Percentiles rank a stretch among this genome's conserved stretches.
phyloP scores from a whole-genome alignment of 2,888 invertebrate genomes.

The Eucera pruinosa region DNA sequence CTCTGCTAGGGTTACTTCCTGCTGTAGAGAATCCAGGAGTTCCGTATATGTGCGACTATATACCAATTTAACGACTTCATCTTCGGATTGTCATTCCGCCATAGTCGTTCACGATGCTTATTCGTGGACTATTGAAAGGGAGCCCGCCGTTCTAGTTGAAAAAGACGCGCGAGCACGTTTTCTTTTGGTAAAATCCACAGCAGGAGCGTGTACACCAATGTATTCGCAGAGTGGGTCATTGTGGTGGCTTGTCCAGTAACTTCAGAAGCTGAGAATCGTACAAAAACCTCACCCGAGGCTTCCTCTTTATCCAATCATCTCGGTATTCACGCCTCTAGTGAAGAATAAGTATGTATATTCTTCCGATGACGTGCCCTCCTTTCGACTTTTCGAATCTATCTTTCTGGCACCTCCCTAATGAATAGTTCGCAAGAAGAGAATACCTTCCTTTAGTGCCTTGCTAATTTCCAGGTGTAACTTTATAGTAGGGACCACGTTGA shows the following conservation, averaged over 20 bases:
- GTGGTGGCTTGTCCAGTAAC: slow-evolving; percentile 69
- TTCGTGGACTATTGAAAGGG: slow-evolving; percentile 54
- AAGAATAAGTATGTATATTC: too few relatives aligned
- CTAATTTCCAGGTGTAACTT: not conserved
- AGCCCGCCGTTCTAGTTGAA: slow-evolving; percentile 21
- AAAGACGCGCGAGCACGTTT: slow-evolving; percentile 49
- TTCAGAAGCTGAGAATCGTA: slow-evolving; percentile 67
- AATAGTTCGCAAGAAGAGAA: slow-evolving; percentile 59
- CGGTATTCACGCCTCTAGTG: slow-evolving; percentile 79
- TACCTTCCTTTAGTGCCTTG: not conserved
- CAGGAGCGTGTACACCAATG: slow-evolving; percentile 21
- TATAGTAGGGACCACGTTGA: not conserved
- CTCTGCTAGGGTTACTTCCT: slow-evolving; percentile 20
- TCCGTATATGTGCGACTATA: slow-evolving; percentile 7
- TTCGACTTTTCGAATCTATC: slow-evolving; percentile 67
- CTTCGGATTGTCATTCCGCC: slow-evolving; percentile 33
- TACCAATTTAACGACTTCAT: slow-evolving; percentile 56
- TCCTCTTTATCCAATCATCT: slow-evolving; percentile 82
- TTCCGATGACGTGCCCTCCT: slow-evolving; percentile 30
- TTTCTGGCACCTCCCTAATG: slow-evolving; percentile 58
- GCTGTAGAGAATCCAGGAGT: not conserved
- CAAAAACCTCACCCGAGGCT: slow-evolving; percentile 62
- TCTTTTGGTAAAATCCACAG: slow-evolving; percentile 48
- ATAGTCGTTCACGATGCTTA: slow-evolving; percentile 25
- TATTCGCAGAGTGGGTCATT: slow-evolving; percentile 61